Conservation (phyloP, 1,140 invertebrate species). For the Dendroctonus valens region DNA sequence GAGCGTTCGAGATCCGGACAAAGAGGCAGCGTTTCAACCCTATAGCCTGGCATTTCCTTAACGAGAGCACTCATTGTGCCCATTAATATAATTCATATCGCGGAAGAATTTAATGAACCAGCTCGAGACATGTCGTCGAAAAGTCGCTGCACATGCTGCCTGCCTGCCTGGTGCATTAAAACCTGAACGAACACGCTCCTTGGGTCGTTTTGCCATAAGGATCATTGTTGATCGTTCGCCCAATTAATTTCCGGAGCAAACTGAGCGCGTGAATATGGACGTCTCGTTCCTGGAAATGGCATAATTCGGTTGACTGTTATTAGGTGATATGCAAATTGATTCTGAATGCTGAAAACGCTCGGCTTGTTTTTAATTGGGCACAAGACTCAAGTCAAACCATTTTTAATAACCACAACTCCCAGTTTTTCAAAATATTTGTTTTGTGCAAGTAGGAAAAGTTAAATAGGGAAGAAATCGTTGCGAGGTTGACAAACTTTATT, state of each 20-base stretch:
- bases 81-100: slow-evolving; percentile 41
- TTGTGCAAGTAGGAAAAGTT: too few relatives aligned
- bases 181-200: slow-evolving; percentile 6
- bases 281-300: slow-evolving; percentile 15
- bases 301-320: slow-evolving; percentile 6
- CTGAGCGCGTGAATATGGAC: slow-evolving; percentile 11
- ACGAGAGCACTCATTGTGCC: slow-evolving; percentile 34
- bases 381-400: too few relatives aligned
- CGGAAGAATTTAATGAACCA: slow-evolving; percentile 40
- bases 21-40: slow-evolving; percentile 13
- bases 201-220: slow-evolving; percentile 9
- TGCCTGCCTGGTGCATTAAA: slow-evolving; percentile 1
- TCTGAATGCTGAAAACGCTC: background rate
- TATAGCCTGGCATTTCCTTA: slow-evolving; percentile 19
- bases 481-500: too few relatives aligned
- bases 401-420: too few relatives aligned
- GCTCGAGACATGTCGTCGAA: slow-evolving; percentile 28
- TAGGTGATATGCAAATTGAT: slow-evolving; percentile 2
- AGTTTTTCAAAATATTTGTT: too few relatives aligned
- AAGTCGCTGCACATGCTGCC: slow-evolving; percentile 10
- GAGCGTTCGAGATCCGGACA: slow-evolving; percentile 18
- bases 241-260: slow-evolving; percentile 22
- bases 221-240: slow-evolving; percentile 9
- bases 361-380: too few relatives aligned
- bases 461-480: too few relatives aligned